Base-by-base conservation (phyloP, 2,113 vertebrate genomes). In the Ophthalmolycus amberensis region DNA sequence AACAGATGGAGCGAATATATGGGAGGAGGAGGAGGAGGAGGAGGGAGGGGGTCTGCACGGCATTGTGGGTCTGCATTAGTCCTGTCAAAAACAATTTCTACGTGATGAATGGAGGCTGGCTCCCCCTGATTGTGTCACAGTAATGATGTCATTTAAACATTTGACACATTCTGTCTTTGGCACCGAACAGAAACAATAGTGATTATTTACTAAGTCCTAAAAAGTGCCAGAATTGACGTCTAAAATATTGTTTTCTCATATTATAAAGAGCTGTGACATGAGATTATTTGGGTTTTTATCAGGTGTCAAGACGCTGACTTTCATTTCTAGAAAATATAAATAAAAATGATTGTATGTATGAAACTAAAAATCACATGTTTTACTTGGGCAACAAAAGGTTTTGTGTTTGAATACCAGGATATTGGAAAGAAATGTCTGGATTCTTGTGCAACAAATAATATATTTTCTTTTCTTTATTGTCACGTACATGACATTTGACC, bases 1-100 rank as follows among this genome's bases (percentile, higher is more conserved):
- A 93, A 85, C 93, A 92, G 86, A 91, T 85, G 79, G 85, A 85
- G 73, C 58, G 79, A 77, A 71, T 78, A 58, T 80, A 59, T 8
- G n/a, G 46, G 65, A 5, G 5, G 52, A 52, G 42, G 58, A 16
- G 4, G 3, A 44, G 29, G 29, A 29, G 29, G 29, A 29, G 29
- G 29, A n/a, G 38, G 42, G 4, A 2, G 46, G 60, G 44, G 58
- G 38, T 11, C 20, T 74, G 63, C 56, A 32, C 22, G 15, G 82
- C 77, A 64, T 11, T 56, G 22, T 54, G 70, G 32, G 64, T 69
- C 50, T 50, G 77, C n/a, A 68, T 73, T 48, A 67, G 64, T 48
- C 72, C 42, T 54, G 56, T 86, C 74, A 75, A 67, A 74, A 79
- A 82, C 58, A 63, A 70, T 77, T 71, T 59, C 69, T 5, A 10